Evolutionary conservation across 2,113 vertebrate genomes (phyloP).

Genomic region (Notarius lentiginosus): DNA sequence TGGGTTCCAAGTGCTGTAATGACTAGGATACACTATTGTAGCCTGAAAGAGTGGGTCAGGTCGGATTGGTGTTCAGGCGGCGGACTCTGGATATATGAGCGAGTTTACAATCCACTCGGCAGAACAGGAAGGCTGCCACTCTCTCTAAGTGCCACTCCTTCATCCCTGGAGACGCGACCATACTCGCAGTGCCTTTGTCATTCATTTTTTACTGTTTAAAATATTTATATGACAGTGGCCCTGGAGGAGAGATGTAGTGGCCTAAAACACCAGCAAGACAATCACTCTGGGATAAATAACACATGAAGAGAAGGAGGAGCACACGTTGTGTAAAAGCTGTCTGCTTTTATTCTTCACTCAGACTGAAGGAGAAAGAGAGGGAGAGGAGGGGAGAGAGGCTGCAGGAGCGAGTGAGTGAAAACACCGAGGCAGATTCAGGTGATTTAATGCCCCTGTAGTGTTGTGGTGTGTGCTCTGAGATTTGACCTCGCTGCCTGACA

Average conservation of each 20-base stretch:
- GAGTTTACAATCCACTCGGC: conserved; percentile 35
- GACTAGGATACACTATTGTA: neutral
- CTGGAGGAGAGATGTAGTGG: conserved; percentile 46
- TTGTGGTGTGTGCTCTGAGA: conserved; percentile 54
- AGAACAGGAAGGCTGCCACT: conserved; percentile 25
- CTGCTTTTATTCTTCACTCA: conserved; percentile 43
- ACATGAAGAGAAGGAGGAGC: conserved; percentile 55
- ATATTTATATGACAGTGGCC: conserved; percentile 56
- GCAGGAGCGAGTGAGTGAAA: conserved; percentile 4
- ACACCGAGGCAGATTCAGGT: conserved; percentile 24
- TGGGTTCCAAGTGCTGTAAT: neutral
- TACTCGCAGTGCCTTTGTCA: conserved; percentile 50
- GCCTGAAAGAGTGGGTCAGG: neutral
- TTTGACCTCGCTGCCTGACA: conserved; percentile 66
- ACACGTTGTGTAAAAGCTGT: conserved; percentile 55
- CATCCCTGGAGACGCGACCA: conserved; percentile 46
- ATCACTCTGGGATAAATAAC: conserved; percentile 66
- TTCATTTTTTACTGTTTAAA: conserved; percentile 61
- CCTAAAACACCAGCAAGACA: conserved; percentile 53
- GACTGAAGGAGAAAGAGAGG: neutral
- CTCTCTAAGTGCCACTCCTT: conserved; percentile 53
- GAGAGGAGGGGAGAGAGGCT: neutral
- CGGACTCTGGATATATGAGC: conserved; percentile 31
- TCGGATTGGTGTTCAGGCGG: conserved; percentile 2
- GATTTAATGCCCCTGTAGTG: conserved; percentile 66